These are phyloP conservation scores for Tuberolachnus salignus DNA, from an alignment of 2,888 invertebrate species.

Conservation along the genomic window DNA sequence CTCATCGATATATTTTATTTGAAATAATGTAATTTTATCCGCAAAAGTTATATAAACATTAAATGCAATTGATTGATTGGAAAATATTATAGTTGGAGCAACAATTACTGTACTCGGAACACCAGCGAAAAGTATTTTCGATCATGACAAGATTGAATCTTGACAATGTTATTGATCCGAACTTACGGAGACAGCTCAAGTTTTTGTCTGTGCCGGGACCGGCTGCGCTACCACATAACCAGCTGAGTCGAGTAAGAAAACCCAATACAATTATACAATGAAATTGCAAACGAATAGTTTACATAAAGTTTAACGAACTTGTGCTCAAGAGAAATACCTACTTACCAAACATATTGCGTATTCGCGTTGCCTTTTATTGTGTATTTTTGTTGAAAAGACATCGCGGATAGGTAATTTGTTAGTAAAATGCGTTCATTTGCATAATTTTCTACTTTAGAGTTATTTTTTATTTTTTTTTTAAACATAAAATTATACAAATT, in stretches of 20 bases:
- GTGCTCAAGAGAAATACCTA: neutral
- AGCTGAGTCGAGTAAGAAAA: slow-evolving; percentile 76
- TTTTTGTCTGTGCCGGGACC: slow-evolving; percentile 82
- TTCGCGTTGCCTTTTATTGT: neutral
- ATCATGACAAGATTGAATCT: slow-evolving; percentile 75
- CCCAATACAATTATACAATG: neutral
- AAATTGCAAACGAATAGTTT: neutral
- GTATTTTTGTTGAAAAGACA: slow-evolving; percentile 6
- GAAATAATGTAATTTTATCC: neutral
- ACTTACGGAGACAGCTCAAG: slow-evolving; percentile 74
- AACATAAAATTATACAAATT: slow-evolving; percentile 12
- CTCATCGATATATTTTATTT: neutral
- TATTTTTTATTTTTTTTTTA: slow-evolving; percentile 7
- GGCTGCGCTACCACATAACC: slow-evolving; percentile 81
- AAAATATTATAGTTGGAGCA: slow-evolving; percentile 72
- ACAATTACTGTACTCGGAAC: slow-evolving; percentile 80
- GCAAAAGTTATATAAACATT: neutral
- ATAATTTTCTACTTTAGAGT: neutral
- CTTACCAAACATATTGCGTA: neutral
- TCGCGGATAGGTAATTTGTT: slow-evolving; percentile 10
- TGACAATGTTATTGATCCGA: slow-evolving; percentile 72
- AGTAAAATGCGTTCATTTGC: neutral
- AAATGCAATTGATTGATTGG: neutral
- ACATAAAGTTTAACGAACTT: slow-evolving; percentile 7
- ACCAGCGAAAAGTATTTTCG: slow-evolving; percentile 80